Base-by-base conservation (phyloP, 92 coral and sea anemone genomes). In the Pocillopora grandis region DNA sequence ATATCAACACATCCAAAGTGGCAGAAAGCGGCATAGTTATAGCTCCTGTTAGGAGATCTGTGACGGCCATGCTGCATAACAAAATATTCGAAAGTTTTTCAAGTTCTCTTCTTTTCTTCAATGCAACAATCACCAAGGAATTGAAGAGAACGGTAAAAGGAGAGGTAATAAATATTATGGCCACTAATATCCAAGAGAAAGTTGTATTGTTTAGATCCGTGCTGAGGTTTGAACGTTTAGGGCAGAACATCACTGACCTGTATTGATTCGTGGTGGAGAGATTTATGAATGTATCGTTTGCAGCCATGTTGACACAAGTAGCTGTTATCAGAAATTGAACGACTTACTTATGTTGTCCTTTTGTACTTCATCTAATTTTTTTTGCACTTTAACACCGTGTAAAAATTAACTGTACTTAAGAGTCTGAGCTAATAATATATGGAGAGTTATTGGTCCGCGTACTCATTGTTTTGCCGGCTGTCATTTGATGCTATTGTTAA, bases 41-140 rank as follows among this genome's bases (percentile, higher is more conserved):
- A 49, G 77, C 77, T 58, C 77, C 77, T 2, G 18, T 31, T 18
- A 73, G 60, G 20, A 73, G 61, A 73, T 73, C 62, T 2, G 77
- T 31, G 5, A 57, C 36, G 6, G 77, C 77, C 77, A 73, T 17
- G 23, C 77, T 73, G 35, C 6, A 18, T 15, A 73, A 20, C 77
- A 48, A 60, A 12, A 73, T 49, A 27, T 19, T 73, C 4, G 31
- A 18, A 27, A 2, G 59, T n/a, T 57, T 73, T 73, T 48, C 31
- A 7, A 73, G 61, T 23, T 49, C 62, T 73, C 55, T 73, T 37
- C 62, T 73, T 18, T 23, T 14, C 73, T 33, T 14, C 8, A 69
- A 42, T 11, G 73, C 73, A 69, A 69, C 12, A 49, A 69, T 69
- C 37, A 27, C 27, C 27, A 27, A 27, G 27, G 27, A 27, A 27